Conservation (phyloP, 2,888 invertebrate species). For the Nycteola revayana region DNA sequence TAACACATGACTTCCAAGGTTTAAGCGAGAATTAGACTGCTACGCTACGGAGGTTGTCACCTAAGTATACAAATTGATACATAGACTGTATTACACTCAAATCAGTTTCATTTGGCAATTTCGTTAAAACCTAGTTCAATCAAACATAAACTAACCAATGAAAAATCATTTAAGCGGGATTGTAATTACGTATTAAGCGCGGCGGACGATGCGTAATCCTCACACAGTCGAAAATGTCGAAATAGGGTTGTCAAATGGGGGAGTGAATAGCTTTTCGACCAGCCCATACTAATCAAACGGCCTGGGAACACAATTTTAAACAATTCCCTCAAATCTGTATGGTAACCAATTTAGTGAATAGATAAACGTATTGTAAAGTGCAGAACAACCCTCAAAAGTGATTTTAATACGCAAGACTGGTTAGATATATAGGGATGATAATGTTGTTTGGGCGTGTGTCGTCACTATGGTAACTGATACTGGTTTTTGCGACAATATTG, state of each 20-base stretch:
- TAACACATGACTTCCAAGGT: no score
- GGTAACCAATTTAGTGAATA: constrained; percentile 61
- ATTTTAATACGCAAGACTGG: constrained; percentile 52
- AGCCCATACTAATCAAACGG: constrained; percentile 41
- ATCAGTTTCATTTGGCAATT: constrained; percentile 16
- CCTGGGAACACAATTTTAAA: constrained; percentile 70
- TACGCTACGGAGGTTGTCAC: no score
- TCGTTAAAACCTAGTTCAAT: constrained; percentile 13
- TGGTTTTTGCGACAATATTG: constrained; percentile 18
- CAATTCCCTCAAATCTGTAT: constrained; percentile 63
- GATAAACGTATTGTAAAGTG: constrained; percentile 61
- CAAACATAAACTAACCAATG: constrained; percentile 16
- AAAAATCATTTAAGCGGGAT: constrained; percentile 36
- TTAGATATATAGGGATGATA: constrained; percentile 63
- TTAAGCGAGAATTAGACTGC: no score
- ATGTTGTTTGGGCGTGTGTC: constrained; percentile 62
- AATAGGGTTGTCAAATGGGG: constrained; percentile 43
- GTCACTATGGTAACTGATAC: constrained; percentile 59
- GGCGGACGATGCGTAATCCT: constrained; percentile 33
- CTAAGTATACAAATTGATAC: no score
- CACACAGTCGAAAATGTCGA: constrained; percentile 33
- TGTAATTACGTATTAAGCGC: constrained; percentile 35
- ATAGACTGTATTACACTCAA: no score
- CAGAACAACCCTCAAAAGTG: constrained; percentile 35
- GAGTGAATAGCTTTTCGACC: constrained; percentile 52